These are phyloP conservation scores for Microplitis mediator DNA, from an alignment of 1,140 invertebrate genomes.

Conservation along the genomic window DNA sequence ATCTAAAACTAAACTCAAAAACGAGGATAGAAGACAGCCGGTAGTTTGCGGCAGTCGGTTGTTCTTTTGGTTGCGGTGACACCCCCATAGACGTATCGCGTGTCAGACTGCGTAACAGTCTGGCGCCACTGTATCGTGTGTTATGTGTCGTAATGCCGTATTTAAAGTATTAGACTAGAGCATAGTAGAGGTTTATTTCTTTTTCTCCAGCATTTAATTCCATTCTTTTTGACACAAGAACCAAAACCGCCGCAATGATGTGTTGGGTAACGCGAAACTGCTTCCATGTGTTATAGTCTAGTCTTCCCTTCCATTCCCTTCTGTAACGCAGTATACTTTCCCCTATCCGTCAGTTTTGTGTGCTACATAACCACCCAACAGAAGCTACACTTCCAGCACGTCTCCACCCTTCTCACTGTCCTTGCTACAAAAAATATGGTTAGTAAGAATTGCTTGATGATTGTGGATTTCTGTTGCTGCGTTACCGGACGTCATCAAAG, in stretches of 20 bases:
- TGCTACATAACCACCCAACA: too few relatives aligned
- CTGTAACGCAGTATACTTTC: too few relatives aligned
- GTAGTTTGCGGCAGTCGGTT: neutral
- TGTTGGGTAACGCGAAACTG: slow-evolving; percentile 25
- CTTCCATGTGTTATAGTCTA: slow-evolving; percentile 16
- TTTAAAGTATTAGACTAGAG: neutral
- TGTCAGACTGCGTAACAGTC: slow-evolving; percentile 51
- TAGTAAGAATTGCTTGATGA: too few relatives aligned
- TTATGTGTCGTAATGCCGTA: too few relatives aligned
- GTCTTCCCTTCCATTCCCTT: neutral
- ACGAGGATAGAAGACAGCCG: neutral
- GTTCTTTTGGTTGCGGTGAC: slow-evolving; percentile 40
- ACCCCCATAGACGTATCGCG: slow-evolving; percentile 58
- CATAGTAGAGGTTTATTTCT: too few relatives aligned
- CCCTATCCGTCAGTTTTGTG: too few relatives aligned
- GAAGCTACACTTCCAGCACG: too few relatives aligned
- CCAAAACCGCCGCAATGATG: slow-evolving; percentile 29
- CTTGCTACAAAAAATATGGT: too few relatives aligned
- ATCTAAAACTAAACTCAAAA: too few relatives aligned
- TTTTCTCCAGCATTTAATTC: neutral
- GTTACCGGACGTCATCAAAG: too few relatives aligned
- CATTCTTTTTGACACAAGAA: slow-evolving; percentile 39
- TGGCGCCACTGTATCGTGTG: slow-evolving; percentile 55
- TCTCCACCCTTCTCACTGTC: too few relatives aligned
- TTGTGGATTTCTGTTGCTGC: too few relatives aligned